Conservation (phyloP, 2,888 invertebrate species). For the Amorpha juglandis region DNA sequence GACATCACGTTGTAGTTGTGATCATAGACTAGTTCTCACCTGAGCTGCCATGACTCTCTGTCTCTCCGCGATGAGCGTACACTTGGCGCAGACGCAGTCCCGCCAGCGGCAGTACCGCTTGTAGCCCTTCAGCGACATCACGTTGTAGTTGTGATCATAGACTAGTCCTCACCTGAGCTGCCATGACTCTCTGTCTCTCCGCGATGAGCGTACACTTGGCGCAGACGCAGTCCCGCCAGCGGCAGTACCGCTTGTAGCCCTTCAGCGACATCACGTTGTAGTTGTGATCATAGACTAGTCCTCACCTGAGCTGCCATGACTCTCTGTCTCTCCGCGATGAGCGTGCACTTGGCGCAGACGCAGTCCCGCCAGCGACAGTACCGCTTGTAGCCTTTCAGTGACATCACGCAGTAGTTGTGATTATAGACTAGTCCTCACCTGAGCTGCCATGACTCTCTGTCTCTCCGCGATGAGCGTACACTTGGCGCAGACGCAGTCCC, state of each 20-base stretch:
- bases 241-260: slow-evolving; percentile 97
- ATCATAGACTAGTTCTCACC: too few species aligned
- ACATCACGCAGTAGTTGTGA: slow-evolving; percentile 98
- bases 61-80: too few species aligned
- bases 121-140: too few species aligned
- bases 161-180: slow-evolving; percentile 96
- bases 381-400: slow-evolving; percentile 96
- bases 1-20: too few species aligned
- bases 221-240: slow-evolving; percentile 98
- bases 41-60: too few species aligned
- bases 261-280: slow-evolving; percentile 96
- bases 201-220: slow-evolving; percentile 99
- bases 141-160: too few species aligned
- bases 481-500: slow-evolving; percentile 98
- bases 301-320: slow-evolving; percentile 98
- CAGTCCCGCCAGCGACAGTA: slow-evolving; percentile 99
- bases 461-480: slow-evolving; percentile 99
- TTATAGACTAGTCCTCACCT: slow-evolving; percentile 82
- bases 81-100: too few species aligned
- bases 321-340: slow-evolving; percentile 98
- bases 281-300: too few species aligned
- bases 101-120: too few species aligned
- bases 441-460: slow-evolving; percentile 99
- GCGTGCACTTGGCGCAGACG: slow-evolving; percentile 98
- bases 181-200: slow-evolving; percentile 98